These are phyloP conservation scores for Drosophila prosaltans DNA, from an alignment of 1,140 invertebrate species.

Conservation along the genomic window DNA sequence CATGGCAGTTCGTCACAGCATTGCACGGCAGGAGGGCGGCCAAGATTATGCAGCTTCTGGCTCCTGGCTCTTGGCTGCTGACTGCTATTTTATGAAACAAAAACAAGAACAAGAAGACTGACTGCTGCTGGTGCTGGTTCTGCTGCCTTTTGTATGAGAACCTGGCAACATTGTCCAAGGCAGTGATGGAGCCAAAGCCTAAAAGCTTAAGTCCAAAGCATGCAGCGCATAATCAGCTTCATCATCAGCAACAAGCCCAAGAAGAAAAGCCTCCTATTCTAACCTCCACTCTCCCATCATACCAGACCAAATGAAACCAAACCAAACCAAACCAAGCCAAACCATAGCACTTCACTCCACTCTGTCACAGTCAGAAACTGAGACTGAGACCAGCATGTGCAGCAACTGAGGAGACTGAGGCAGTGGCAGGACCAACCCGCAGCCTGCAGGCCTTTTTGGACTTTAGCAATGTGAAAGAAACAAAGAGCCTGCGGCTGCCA, in stretches of 20 bases:
- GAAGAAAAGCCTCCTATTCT: slow-evolving; percentile 62
- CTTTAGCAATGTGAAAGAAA: slow-evolving; percentile 54
- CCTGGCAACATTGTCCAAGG: slow-evolving; percentile 69
- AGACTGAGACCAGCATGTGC: slow-evolving; percentile 13
- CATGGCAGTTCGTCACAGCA: slow-evolving; percentile 56
- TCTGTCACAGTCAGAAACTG: slow-evolving; percentile 62
- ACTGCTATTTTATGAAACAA: slow-evolving; percentile 71
- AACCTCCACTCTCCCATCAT: background rate
- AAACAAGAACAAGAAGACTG: slow-evolving; percentile 55
- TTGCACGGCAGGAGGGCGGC: slow-evolving; percentile 43
- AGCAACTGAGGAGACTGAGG: slow-evolving; percentile 2
- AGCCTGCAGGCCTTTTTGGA: slow-evolving; percentile 49
- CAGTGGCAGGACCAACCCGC: slow-evolving; percentile 21
- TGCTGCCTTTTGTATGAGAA: slow-evolving; percentile 42
- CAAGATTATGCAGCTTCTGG: slow-evolving; percentile 71
- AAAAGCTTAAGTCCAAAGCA: slow-evolving; percentile 60
- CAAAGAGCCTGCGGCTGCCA: slow-evolving; percentile 64
- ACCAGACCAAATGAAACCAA: no score
- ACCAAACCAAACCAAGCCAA: no score
- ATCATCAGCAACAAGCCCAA: slow-evolving; percentile 61
- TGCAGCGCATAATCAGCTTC: slow-evolving; percentile 78
- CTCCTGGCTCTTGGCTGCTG: slow-evolving; percentile 47
- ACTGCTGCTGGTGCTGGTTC: slow-evolving; percentile 25
- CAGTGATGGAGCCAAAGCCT: slow-evolving; percentile 39
- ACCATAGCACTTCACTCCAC: background rate